Evolutionary conservation across 2,113 vertebrate genomes (phyloP).

Genomic region (Xenopus laevis): DNA sequence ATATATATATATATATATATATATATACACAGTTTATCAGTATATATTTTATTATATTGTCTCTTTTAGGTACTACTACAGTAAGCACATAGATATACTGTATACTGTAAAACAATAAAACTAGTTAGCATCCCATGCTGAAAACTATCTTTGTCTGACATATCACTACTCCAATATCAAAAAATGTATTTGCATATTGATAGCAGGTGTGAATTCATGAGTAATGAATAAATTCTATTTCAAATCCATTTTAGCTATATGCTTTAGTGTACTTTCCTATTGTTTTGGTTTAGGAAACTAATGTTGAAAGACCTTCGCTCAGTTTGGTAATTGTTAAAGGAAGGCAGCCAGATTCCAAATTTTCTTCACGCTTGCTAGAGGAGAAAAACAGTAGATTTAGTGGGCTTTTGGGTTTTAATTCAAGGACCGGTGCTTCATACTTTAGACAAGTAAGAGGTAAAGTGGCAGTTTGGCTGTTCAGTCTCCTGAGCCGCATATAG

Average conservation of each 20-base stretch:
- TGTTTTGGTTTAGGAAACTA: constrained; percentile 36
- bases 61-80: too few relatives aligned
- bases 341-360: constrained; percentile 44
- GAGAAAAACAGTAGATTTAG: constrained; percentile 47
- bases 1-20: too few relatives aligned
- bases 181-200: too few relatives aligned
- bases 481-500: constrained; percentile 43
- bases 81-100: too few relatives aligned
- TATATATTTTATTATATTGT: too few relatives aligned
- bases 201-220: too few relatives aligned
- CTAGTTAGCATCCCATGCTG: too few relatives aligned
- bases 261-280: constrained; percentile 19
- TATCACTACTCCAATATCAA: too few relatives aligned
- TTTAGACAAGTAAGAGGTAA: constrained; percentile 45
- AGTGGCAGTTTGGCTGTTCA: constrained; percentile 36
- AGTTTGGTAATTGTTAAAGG: constrained; percentile 41
- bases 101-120: too few relatives aligned
- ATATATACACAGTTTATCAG: too few relatives aligned
- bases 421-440: constrained; percentile 44
- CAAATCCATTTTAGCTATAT: constrained; percentile 11
- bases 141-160: too few relatives aligned
- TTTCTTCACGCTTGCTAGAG: constrained; percentile 43
- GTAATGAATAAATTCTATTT: background rate
- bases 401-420: constrained; percentile 44
- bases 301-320: constrained; percentile 23